Percentiles rank a stretch among this genome's conserved stretches.
phyloP scores from a whole-genome alignment of 1,140 invertebrate species.

The Copidosoma floridanum region DNA sequence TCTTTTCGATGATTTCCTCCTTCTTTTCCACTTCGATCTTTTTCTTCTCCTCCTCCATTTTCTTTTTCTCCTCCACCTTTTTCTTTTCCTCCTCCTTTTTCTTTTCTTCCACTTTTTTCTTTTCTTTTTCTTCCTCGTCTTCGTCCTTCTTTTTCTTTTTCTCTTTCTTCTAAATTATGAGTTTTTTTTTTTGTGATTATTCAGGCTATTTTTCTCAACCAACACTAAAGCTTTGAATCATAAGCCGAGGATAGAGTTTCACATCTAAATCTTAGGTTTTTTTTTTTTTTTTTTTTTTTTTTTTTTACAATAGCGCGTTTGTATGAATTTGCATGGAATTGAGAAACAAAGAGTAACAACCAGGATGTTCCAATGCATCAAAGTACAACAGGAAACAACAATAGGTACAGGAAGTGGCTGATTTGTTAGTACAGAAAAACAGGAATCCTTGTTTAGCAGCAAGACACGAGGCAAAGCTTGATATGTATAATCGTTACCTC shows the following conservation, averaged over 20 bases:
- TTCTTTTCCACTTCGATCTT: constrained; percentile 45
- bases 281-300: too few relatives aligned
- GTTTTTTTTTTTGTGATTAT: too few relatives aligned
- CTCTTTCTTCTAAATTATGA: constrained; percentile 26
- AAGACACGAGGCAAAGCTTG: too few relatives aligned
- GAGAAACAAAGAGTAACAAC: too few relatives aligned
- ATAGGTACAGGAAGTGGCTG: too few relatives aligned
- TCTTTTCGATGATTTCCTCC: constrained; percentile 39
- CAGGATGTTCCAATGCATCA: too few relatives aligned
- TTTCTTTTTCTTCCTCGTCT: constrained; percentile 33
- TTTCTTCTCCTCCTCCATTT: constrained; percentile 54
- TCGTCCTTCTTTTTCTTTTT: constrained; percentile 30
- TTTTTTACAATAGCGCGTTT: too few relatives aligned
- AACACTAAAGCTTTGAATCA: not conserved
- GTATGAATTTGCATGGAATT: too few relatives aligned
- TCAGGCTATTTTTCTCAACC: not conserved
- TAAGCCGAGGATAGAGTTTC: not conserved
- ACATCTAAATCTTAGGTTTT: too few relatives aligned
- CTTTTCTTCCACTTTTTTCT: constrained; percentile 34
- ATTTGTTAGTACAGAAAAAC: too few relatives aligned
- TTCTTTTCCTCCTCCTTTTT: constrained; percentile 45
- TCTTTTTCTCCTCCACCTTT: constrained; percentile 40
- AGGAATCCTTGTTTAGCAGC: not conserved
- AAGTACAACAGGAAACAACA: too few relatives aligned
- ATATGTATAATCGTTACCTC: too few relatives aligned